Evolutionary conservation across 2,797 vertebrate genomes (phyloP).

Genomic region (Coregonus suidteri): DNA sequence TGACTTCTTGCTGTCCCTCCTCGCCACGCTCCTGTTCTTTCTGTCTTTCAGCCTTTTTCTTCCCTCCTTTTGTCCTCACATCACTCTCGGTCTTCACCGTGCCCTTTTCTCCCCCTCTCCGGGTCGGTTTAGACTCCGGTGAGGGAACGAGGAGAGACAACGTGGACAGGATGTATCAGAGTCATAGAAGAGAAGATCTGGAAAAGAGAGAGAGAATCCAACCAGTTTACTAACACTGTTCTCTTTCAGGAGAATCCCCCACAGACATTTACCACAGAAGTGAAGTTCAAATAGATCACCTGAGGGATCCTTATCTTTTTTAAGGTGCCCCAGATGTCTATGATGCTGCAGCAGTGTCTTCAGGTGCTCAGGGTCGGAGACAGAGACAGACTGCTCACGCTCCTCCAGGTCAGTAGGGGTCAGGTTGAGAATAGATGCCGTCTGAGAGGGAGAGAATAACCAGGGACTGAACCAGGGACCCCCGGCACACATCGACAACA

Average conservation of each 20-base stretch:
- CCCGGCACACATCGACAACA: too few species aligned
- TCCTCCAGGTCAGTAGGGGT: conserved; percentile 23
- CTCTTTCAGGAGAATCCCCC: too few species aligned
- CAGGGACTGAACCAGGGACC: too few species aligned
- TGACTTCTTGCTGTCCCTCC: neutral
- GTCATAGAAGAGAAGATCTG: neutral
- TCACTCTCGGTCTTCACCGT: neutral
- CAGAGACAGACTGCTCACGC: conserved; percentile 33
- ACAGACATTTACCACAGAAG: too few species aligned
- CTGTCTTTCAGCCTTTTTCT: neutral
- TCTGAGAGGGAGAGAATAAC: conserved; percentile 20
- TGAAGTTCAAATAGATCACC: too few species aligned
- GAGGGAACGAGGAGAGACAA: neutral
- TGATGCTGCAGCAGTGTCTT: conserved; percentile 22
- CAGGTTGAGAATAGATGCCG: conserved; percentile 23
- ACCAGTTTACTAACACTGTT: too few species aligned
- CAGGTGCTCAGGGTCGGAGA: conserved; percentile 32
- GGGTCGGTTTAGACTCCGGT: neutral
- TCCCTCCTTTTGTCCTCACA: neutral
- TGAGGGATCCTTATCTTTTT: neutral
- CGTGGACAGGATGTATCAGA: conserved; percentile 1
- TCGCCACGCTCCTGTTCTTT: neutral
- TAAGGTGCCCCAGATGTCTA: conserved; percentile 13
- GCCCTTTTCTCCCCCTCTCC: neutral
- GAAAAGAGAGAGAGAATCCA: neutral